Evolutionary conservation across 30 jellyfish, hydroid and myxozoan species (phyloP), one percentile per base, ranked within the genome.

Genomic region (Hydractinia echinata): DNA sequence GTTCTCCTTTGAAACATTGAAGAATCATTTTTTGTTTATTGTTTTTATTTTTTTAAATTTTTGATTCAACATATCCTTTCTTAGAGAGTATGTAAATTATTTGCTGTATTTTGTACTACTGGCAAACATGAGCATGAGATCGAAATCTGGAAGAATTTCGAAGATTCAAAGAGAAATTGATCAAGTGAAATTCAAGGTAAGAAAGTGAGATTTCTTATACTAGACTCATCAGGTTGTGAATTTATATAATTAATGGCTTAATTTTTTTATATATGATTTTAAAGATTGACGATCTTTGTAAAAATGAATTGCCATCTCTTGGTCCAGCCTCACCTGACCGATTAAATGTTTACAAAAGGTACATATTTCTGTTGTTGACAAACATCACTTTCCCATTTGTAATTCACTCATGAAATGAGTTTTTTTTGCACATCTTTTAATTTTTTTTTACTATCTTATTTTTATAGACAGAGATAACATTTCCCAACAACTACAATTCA

Each of bases 321-420:
- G 96, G 95, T 21, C 95, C 72, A 7, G 92, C 98, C 11, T 92
- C 98, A 30, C 96, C 98, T 14, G 98, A 86, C 81, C 61, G 98
- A 69, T 81, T 51, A 67, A 53, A 78, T 30, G 92, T 77, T 54
- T 92, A 74, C 79, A 81, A 55, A 53, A 89, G 86, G 97, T 89
- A 58, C 69, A 58, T 58, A 58, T 16, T 11, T 16, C 69, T 58
- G 19, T 13, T 58, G 69, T 11, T 58, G 69, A 56, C n/a, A 9
- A 56, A 10, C n/a, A 9, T 56, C 68, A 56, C n/a, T n/a, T 56
- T 56, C 68, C n/a, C n/a, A 56, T 9, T 56, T 10, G n/a, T 56
- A 56, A 56, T 56, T 56, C n/a, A 9, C n/a, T 10, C n/a, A 56
- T 56, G 68, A 56, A 56, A 10, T 56, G 68, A 67, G 77, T 13